Percentiles rank a stretch among this genome's conserved stretches.
phyloP scores from a whole-genome alignment of 2,113 vertebrate genomes.

The Oryzias melastigma region DNA sequence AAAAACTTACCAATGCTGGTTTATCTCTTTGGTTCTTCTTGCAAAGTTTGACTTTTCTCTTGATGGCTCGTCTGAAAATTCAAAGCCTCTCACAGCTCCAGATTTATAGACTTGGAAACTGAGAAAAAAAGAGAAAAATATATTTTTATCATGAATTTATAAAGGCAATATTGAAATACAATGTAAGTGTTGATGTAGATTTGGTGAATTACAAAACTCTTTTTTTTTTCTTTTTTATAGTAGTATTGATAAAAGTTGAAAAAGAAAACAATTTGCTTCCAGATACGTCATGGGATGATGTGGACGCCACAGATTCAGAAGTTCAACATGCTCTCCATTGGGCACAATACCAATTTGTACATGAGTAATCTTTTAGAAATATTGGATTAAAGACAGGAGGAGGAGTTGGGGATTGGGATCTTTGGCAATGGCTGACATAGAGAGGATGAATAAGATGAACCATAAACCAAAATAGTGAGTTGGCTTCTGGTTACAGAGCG shows the following conservation, averaged over 20 bases:
- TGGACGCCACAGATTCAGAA: background rate
- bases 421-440: conserved; percentile 6
- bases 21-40: no score
- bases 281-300: background rate
- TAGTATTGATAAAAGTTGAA: background rate
- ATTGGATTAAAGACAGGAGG: conserved; percentile 15
- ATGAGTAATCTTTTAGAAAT: conserved; percentile 14
- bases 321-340: background rate
- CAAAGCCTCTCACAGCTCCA: no score
- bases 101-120: no score
- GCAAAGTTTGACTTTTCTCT: no score
- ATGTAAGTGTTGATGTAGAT: no score
- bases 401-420: background rate
- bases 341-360: conserved; percentile 18
- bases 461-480: conserved; percentile 1
- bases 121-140: no score
- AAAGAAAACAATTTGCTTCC: background rate
- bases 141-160: no score
- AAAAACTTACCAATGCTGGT: no score
- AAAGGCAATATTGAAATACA: no score
- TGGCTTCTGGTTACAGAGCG: background rate
- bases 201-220: no score
- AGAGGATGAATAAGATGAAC: conserved; percentile 7
- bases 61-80: no score
- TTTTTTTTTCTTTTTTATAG: no score